These are phyloP conservation scores for Porites evermanni DNA, from an alignment of 92 coral and sea anemone species.

Conservation along the genomic window DNA sequence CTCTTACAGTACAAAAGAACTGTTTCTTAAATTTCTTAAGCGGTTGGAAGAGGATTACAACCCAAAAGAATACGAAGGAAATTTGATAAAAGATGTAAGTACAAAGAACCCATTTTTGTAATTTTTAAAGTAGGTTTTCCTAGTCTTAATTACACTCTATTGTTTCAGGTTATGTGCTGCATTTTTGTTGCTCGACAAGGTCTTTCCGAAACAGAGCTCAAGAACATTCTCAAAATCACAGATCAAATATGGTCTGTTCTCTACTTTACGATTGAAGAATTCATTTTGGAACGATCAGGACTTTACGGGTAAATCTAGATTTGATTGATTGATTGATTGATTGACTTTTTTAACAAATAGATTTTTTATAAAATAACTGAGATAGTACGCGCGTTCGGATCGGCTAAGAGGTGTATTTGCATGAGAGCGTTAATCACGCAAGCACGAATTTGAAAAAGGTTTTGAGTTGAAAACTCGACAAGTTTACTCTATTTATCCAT, in stretches of 20 bases:
- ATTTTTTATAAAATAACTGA: too few relatives aligned
- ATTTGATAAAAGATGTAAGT: slow-evolving; percentile 84
- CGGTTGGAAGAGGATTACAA: slow-evolving; percentile 91
- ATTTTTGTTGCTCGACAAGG: slow-evolving; percentile 86
- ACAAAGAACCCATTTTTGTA: too few relatives aligned
- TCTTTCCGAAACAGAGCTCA: slow-evolving; percentile 85
- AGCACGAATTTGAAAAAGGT: too few relatives aligned
- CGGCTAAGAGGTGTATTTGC: too few relatives aligned
- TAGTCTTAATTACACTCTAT: too few relatives aligned
- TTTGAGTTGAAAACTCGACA: too few relatives aligned
- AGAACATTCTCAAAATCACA: slow-evolving; percentile 69
- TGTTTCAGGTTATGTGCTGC: slow-evolving; percentile 79
- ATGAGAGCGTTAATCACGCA: too few relatives aligned
- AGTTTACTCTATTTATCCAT: too few relatives aligned
- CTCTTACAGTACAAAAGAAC: slow-evolving; percentile 75
- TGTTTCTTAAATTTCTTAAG: slow-evolving; percentile 82
- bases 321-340: not conserved
- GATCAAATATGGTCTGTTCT: slow-evolving; percentile 89
- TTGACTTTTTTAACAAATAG: too few relatives aligned
- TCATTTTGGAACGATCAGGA: slow-evolving; percentile 83
- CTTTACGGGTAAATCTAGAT: slow-evolving; percentile 71
- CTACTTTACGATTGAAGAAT: slow-evolving; percentile 89
- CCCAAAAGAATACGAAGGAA: slow-evolving; percentile 78
- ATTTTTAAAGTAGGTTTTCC: too few relatives aligned
- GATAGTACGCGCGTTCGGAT: too few relatives aligned